Percentiles rank a stretch among this genome's conserved stretches.
Evolutionary conservation across 2,113 vertebrate genomes (phyloP).

Genomic region (Hystrix brachyura): DNA sequence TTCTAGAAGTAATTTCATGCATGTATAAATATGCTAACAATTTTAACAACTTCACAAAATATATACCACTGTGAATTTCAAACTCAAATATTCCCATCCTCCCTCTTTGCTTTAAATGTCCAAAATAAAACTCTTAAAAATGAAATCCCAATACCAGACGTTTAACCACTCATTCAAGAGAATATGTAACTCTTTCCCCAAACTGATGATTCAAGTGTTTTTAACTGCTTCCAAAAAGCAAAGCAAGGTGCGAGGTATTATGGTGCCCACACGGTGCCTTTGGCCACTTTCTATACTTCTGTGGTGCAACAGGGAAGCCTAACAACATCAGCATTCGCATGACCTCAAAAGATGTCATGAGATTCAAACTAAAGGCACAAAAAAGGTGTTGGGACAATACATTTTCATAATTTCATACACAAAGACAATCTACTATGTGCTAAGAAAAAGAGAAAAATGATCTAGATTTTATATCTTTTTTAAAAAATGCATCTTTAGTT

Average conservation of each 20-base stretch:
- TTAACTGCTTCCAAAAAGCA: conserved; percentile 33
- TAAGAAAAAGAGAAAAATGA: not conserved
- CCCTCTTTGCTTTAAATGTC: not conserved
- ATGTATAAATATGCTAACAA: not conserved
- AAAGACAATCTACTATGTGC: not conserved
- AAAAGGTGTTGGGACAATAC: not conserved
- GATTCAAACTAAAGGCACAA: not conserved
- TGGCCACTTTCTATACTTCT: not conserved
- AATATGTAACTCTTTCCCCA: not conserved
- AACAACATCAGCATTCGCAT: not conserved
- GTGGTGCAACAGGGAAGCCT: not conserved
- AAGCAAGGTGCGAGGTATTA: conserved; percentile 7
- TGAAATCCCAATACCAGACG: not conserved
- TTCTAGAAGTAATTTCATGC: conserved; percentile 44
- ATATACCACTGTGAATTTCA: conserved; percentile 11
- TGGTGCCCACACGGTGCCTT: not conserved
- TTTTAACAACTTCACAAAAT: conserved; percentile 45
- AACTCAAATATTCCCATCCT: not conserved
- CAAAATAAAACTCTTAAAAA: conserved; percentile 51
- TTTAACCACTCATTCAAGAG: not conserved
- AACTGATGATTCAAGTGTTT: conserved; percentile 35
- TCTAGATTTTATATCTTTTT: not conserved
- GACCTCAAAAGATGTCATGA: not conserved
- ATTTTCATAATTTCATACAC: conserved; percentile 27
- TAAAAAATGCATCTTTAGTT: conserved; percentile 10